phyloP scores from a whole-genome alignment of 2,113 vertebrate species.

The Labrus mixtus region DNA sequence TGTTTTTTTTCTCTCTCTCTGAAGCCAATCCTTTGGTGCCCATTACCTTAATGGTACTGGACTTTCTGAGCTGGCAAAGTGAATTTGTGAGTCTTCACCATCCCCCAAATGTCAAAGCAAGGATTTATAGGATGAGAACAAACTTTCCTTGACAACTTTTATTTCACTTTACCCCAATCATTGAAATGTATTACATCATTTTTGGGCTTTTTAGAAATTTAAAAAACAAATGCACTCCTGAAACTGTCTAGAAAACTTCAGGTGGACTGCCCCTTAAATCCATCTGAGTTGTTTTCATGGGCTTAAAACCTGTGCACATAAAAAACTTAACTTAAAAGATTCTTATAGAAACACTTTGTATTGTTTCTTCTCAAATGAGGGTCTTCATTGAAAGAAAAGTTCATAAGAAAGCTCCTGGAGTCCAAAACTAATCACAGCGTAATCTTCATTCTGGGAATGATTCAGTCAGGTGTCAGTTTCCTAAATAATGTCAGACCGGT shows the following conservation, averaged over 20 bases:
- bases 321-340: too few relatives aligned
- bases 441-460: too few relatives aligned
- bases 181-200: too few relatives aligned
- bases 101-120: background rate
- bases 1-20: background rate
- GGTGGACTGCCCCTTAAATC: too few relatives aligned
- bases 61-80: background rate
- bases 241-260: too few relatives aligned
- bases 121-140: background rate
- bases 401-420: background rate
- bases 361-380: too few relatives aligned
- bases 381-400: conserved; percentile 17
- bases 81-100: background rate
- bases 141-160: background rate
- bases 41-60: conserved; percentile 19
- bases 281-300: too few relatives aligned
- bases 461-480: background rate
- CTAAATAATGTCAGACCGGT: background rate
- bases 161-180: background rate
- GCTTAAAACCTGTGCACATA: too few relatives aligned
- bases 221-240: too few relatives aligned
- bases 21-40: conserved; percentile 2
- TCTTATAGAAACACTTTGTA: too few relatives aligned
- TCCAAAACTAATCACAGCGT: background rate
- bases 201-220: too few relatives aligned